Evolutionary conservation across 2,888 invertebrate genomes (phyloP).

Genomic region (Chloroclysta siterata): DNA sequence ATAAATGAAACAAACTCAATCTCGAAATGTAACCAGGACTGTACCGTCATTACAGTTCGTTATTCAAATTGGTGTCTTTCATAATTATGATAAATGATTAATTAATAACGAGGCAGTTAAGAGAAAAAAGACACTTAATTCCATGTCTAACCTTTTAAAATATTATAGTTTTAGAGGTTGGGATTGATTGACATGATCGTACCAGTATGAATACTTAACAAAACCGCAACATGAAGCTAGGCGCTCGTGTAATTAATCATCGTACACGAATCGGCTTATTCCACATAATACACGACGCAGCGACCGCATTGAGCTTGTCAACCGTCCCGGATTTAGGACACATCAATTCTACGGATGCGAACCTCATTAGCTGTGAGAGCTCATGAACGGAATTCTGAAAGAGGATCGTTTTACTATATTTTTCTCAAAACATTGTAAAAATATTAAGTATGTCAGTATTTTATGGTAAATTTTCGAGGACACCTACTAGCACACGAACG

Average conservation of each 20-base stretch:
- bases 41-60: too few relatives aligned
- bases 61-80: too few relatives aligned
- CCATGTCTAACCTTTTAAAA: not conserved
- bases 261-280: slow-evolving; percentile 37
- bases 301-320: slow-evolving; percentile 38
- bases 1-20: too few relatives aligned
- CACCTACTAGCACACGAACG: slow-evolving; percentile 10
- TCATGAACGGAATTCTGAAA: slow-evolving; percentile 11
- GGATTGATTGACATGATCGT: not conserved
- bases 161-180: not conserved
- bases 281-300: slow-evolving; percentile 33
- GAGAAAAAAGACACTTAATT: not conserved
- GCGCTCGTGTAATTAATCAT: slow-evolving; percentile 37
- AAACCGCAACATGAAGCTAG: slow-evolving; percentile 27
- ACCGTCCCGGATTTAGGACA: slow-evolving; percentile 40
- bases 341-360: slow-evolving; percentile 31
- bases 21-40: too few relatives aligned
- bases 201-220: slow-evolving; percentile 16
- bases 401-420: not conserved
- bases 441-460: not conserved
- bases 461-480: slow-evolving; percentile 15
- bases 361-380: slow-evolving; percentile 36
- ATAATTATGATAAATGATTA: too few relatives aligned
- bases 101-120: too few relatives aligned
- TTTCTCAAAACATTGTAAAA: not conserved